Base-by-base conservation (phyloP, 2,113 vertebrate genomes). In the Dasyornis broadbenti region DNA sequence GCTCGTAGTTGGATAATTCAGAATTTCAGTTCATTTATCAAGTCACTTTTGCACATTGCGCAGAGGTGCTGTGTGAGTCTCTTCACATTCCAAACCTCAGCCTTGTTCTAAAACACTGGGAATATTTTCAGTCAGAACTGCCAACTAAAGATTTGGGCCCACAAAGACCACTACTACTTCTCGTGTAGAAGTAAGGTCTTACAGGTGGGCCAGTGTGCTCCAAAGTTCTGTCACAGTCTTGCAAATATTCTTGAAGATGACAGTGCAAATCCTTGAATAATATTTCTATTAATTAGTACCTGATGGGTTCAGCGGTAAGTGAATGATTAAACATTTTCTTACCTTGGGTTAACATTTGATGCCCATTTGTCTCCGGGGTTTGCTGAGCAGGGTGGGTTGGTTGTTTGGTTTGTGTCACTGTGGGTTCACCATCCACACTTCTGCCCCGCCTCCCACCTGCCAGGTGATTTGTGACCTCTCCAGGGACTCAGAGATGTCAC, bases 51-150 rank as follows among this genome's bases (percentile, higher is more conserved):
- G 21, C 14, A 23, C 9, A 7, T 37, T 40, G n/a, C 53, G 49
- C 42, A 60, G 44, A 76, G 15, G 18, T 35, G 24, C 33, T 30
- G 7, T 28, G 39, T 35, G 23, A 70, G 31, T 39, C 23, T 70
- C 14, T 21, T 45, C 2, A 2, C 18, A 6, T 40, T 52, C 21
- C 0, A 0, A 47, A 31, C 23, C 22, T 15, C n/a, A 64, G 14
- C 23, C 42, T 3, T 20, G 10, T 61, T 45, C 61, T 12, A 86
- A 68, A 71, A 76, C 20, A 37, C 5, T 35, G 20, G 42, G n/a
- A 23, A 53, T 42, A 30, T 56, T 70, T 54, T 70, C 52, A 47
- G 15, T n/a, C 27, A 40, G 56, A 60, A 56, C 14, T 52, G 13
- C 27, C 57, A 11, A 26, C 35, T 57, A 70, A 60, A 23, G 6